A percentile compares a stretch with the other conserved stretches of the same genome.
phyloP scores from a whole-genome alignment of 2,797 vertebrate species.

The Momotus momota region DNA sequence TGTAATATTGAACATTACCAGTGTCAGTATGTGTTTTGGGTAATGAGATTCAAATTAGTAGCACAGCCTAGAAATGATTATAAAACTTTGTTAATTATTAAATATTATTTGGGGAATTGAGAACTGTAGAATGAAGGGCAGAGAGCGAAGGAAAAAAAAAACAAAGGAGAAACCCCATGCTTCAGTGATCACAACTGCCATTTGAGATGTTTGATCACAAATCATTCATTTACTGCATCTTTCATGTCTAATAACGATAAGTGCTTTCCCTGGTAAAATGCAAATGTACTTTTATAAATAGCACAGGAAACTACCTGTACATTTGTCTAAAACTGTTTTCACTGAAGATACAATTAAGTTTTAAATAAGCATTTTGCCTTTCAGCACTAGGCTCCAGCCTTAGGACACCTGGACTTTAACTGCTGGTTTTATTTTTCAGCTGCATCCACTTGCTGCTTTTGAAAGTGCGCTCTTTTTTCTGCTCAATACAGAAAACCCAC shows the following conservation, averaged over 20 bases:
- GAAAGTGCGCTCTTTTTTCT: background rate
- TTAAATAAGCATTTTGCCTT: background rate
- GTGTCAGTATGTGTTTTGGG: background rate
- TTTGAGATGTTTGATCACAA: background rate
- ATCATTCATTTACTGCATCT: background rate
- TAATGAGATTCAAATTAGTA: background rate
- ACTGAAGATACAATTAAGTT: background rate
- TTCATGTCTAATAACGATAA: background rate
- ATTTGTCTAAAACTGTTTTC: background rate
- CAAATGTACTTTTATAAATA: background rate
- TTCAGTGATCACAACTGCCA: background rate
- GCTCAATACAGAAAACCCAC: background rate
- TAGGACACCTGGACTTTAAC: background rate
- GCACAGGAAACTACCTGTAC: background rate
- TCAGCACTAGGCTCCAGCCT: background rate
- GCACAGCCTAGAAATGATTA: background rate
- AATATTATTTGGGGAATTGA: background rate
- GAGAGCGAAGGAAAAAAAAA: background rate
- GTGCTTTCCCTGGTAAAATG: background rate
- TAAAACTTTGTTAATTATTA: background rate
- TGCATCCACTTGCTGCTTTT: background rate
- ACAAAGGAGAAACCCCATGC: background rate
- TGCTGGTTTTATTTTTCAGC: background rate
- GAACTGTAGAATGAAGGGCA: background rate
- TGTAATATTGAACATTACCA: background rate